Evolutionary conservation across 2,888 invertebrate species (phyloP).

Genomic region (Rosalia funebris): DNA sequence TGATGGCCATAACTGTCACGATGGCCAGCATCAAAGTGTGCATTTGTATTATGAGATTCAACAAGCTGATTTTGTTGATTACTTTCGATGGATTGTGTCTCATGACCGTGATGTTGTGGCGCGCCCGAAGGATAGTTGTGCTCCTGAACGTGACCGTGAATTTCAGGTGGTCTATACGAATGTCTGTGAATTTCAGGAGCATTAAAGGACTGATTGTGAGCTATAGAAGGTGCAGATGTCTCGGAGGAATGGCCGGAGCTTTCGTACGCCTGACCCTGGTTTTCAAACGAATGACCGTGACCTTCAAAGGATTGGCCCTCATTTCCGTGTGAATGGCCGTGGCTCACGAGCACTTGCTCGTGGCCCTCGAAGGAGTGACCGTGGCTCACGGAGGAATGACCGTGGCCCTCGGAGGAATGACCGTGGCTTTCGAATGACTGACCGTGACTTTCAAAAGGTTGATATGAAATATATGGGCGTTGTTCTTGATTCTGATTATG

Average conservation of each 20-base stretch:
- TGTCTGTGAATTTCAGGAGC: conserved; percentile 23
- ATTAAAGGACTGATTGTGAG: conserved; percentile 1
- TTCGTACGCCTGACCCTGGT: background rate
- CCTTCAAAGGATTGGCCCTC: conserved; percentile 4
- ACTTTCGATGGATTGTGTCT: conserved; percentile 1
- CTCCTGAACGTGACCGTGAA: conserved; percentile 11
- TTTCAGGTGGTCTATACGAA: conserved; percentile 18
- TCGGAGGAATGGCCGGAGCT: background rate
- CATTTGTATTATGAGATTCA: conserved; percentile 61
- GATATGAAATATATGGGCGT: background rate
- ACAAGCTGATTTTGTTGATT: conserved; percentile 46
- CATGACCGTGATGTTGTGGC: background rate
- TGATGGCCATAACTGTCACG: conserved; percentile 38
- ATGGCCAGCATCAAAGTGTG: conserved; percentile 48
- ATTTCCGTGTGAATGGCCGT: conserved; percentile 7
- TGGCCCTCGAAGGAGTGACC: conserved; percentile 15
- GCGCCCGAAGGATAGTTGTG: background rate
- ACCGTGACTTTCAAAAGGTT: background rate
- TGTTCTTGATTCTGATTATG: conserved; percentile 7
- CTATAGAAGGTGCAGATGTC: background rate
- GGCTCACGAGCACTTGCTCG: conserved; percentile 7
- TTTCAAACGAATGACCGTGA: conserved; percentile 6
- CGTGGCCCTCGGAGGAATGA: background rate
- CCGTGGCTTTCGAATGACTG: background rate
- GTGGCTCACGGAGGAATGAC: background rate